Base-by-base conservation (phyloP, 2,797 vertebrate species). In the Coilia nasus region DNA sequence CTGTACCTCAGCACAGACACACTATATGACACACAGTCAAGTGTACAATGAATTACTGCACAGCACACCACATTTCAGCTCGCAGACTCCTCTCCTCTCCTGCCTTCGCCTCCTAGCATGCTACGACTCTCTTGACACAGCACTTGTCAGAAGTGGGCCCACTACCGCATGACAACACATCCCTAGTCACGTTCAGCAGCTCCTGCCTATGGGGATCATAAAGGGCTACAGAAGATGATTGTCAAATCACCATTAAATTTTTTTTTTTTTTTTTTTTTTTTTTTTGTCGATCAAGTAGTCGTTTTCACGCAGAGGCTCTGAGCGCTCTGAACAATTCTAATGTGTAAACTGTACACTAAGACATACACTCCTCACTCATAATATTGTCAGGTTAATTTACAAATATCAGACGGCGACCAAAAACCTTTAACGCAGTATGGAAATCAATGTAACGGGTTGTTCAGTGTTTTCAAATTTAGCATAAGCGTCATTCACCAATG, bases 71-170 rank as follows among this genome's bases (percentile, higher is more conserved):
- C 50, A 54, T 14, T 78, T 44, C 35, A 41, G 71, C 67, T 35
- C 0, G 6, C 14, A 78, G 57, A 3, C 31, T 78, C 71, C 19
- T 44, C 1, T 28, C 35, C 67, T 75, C 71, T 75, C 57, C 19
- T n/a, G 15, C 57, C 21, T 11, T 59, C 11, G 17, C 67, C 31
- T 14, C 7, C 19, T 41, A 21, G 71, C 35, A n/a, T 44, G 71
- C 71, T 15, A 78, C 41, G 71, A 0, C 67, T 28, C 64, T 75
- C 71, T 78, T 78, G 71, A 78, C 71, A 78, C 71, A 1, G 31
- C 71, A 44, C 71, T 78, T 78, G 71, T 78, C 71, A 78, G 71
- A 15, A 75, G 67, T 75, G 67, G 35, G 31, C 31, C 67, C 67
- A 23, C 35, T 78, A 78, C 41, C 71, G 31, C 71, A 19, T 9